Conservation (phyloP, 1,140 invertebrate genomes). For the Copidosoma floridanum region DNA sequence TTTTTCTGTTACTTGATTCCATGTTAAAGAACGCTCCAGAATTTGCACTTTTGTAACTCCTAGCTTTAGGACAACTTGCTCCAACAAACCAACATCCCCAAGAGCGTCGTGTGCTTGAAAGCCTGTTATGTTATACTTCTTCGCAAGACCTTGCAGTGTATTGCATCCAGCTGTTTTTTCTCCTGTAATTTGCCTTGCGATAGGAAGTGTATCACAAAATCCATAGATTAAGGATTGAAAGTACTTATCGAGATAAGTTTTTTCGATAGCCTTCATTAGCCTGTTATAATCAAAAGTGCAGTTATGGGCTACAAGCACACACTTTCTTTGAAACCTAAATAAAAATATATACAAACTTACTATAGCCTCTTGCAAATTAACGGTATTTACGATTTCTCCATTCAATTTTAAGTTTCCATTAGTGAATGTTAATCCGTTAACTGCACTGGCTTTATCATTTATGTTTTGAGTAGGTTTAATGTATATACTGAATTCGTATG, state of each 20-base stretch:
- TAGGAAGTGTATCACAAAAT: conserved; percentile 1
- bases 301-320: background rate
- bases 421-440: background rate
- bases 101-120: conserved; percentile 4
- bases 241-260: background rate
- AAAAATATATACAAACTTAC: background rate
- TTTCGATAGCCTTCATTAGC: conserved; percentile 10
- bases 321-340: background rate
- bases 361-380: background rate
- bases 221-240: background rate
- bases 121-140: background rate
- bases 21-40: background rate
- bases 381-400: background rate
- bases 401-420: background rate
- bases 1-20: background rate
- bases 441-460: background rate
- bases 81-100: background rate
- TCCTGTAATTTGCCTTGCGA: background rate
- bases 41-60: too few species aligned
- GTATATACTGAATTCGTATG: conserved; percentile 15
- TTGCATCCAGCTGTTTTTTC: too few species aligned
- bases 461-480: conserved; percentile 20
- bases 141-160: background rate
- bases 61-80: too few species aligned
- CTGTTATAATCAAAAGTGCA: conserved; percentile 15